Evolutionary conservation across 92 coral and sea anemone species (phyloP).

Genomic region (Zoanthus sansibaricus): DNA sequence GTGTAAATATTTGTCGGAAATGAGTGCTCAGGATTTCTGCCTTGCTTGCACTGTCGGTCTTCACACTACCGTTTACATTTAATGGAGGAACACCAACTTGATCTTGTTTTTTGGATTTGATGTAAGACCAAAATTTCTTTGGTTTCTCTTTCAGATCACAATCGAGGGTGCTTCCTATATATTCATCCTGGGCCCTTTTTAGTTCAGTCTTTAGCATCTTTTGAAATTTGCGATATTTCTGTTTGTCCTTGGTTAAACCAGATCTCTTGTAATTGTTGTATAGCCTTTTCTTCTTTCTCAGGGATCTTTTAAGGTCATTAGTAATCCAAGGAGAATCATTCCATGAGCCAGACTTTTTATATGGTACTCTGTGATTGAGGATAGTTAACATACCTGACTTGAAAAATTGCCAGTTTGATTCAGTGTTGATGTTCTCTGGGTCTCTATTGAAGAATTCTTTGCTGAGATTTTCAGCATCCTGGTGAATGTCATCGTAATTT

Average conservation of each 20-base stretch:
- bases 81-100: conserved; percentile 70
- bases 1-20: conserved; percentile 60
- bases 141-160: conserved; percentile 68
- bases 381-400: conserved; percentile 39
- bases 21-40: conserved; percentile 57
- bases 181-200: conserved; percentile 64
- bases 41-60: conserved; percentile 65
- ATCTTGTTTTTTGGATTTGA: conserved; percentile 70
- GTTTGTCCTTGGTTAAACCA: conserved; percentile 46
- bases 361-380: conserved; percentile 41
- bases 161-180: conserved; percentile 64
- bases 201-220: conserved; percentile 55
- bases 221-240: conserved; percentile 67
- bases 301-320: conserved; percentile 41
- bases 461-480: conserved; percentile 62
- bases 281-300: conserved; percentile 61
- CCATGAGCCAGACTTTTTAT: conserved; percentile 60
- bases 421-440: conserved; percentile 43
- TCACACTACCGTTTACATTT: conserved; percentile 41
- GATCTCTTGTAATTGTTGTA: conserved; percentile 61
- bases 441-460: conserved; percentile 67
- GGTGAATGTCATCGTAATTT: conserved; percentile 56
- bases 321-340: conserved; percentile 63
- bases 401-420: conserved; percentile 57
- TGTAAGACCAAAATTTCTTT: conserved; percentile 77